phyloP scores from a whole-genome alignment of 2,797 vertebrate species.

The Martes flavigula region DNA sequence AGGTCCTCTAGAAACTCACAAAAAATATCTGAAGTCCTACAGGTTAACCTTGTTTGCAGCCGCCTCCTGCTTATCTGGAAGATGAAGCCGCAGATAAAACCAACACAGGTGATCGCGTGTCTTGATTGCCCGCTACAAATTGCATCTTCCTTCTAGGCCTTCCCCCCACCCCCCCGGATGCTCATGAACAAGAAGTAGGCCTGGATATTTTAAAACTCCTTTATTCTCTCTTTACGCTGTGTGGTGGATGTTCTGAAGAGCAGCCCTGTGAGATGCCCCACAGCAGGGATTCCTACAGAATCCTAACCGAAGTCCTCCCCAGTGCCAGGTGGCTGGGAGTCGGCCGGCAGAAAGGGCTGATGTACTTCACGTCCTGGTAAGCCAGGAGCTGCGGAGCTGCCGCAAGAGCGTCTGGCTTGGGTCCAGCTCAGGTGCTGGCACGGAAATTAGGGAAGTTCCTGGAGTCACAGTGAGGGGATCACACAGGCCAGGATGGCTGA shows the following conservation, averaged over 20 bases:
- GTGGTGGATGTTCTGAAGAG: not conserved
- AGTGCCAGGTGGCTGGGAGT: not conserved
- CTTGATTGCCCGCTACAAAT: not conserved
- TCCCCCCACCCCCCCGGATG: not conserved
- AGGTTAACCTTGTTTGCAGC: not conserved
- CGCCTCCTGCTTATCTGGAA: not conserved
- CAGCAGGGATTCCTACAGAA: not conserved
- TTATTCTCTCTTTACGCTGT: not conserved
- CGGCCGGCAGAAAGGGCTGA: not conserved
- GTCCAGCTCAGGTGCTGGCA: not conserved
- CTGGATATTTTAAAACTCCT: not conserved
- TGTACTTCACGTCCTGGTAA: not conserved
- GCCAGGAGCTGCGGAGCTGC: not conserved
- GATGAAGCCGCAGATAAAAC: not conserved
- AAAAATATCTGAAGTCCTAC: not conserved
- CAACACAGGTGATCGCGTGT: not conserved
- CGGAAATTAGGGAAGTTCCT: not conserved
- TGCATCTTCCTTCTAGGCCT: not conserved
- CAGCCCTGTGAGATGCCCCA: not conserved
- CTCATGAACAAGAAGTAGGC: not conserved
- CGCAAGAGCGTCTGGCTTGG: not conserved
- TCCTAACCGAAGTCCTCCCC: not conserved
- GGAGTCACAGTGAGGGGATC: not conserved
- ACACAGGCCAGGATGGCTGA: rapidly evolving
- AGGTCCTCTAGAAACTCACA: not conserved